Evolutionary conservation across 1,140 invertebrate genomes (phyloP), one percentile per base, ranked within the genome.

Genomic region (Lutraria rhynchaena): DNA sequence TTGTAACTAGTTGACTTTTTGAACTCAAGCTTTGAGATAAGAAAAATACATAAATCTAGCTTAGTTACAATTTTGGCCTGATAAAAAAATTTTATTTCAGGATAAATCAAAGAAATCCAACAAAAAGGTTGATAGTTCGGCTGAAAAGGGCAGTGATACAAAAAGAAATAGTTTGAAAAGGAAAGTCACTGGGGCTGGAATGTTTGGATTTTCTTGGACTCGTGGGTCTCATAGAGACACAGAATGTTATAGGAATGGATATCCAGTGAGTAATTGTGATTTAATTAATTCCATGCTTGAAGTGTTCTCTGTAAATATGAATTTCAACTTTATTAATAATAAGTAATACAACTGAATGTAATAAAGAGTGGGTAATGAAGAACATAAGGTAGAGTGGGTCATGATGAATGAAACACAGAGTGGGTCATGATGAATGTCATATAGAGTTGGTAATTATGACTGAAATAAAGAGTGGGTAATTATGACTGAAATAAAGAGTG

Each of bases 201-300:
- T 77, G 75, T 77, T 77, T 67, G 22, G 35, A 24, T 63, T 22
- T n/a, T 83, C 71, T 4, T 67, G 51, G 29, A 81, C 76, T 11
- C 46, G 73, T 19, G 70, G 76, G 53, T 65, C 83, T 60, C 83
- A 86, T 19, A 73, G 46, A 71, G 86, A 87, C 44, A 84, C 82
- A 27, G 81, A 87, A 46, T 31, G 63, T 27, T 87, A 87, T 69
- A 84, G 86, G 67, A 78, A 83, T 41, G 80, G 82, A 27, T 87
- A 87, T 31, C 86, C 86, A 61, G 86, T 87, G 78, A 81, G 86
- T 80, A n/a, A n/a, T n/a, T n/a, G n/a, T n/a, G n/a, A n/a, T n/a
- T n/a, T n/a, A n/a, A n/a, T n/a, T n/a, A n/a, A n/a, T n/a, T n/a
- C n/a, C n/a, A n/a, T n/a, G n/a, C n/a, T n/a, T n/a, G n/a, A n/a